Evolutionary conservation across 2,888 invertebrate genomes (phyloP), one percentile per base, ranked within the genome.

Genomic region (Gisinianus flammeolus): DNA sequence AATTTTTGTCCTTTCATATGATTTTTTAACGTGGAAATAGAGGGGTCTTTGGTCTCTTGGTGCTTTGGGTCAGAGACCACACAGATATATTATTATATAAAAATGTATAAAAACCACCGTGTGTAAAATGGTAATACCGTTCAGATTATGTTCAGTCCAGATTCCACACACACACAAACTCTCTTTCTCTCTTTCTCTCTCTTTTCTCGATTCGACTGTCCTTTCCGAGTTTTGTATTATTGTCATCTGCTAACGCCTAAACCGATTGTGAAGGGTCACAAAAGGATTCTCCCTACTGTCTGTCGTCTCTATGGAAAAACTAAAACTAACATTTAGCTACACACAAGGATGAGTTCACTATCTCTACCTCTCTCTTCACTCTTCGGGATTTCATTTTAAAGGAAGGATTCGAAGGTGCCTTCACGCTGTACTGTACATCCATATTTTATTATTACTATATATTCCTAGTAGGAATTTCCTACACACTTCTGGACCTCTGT

Each of bases 171-270:
- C 30, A 67, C 30, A 52, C 33, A 74, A 78, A 74, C 44, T 52
- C 64, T 35, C 69, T 76, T 31, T 77, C 70, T 58, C 30, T 24
- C 6, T 44, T 44, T 10, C 54, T n/a, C 16, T 54, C 16, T 16
- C 62, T 26, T 28, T 26, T 28, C 26, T 62, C 3, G 44, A 44
- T n/a, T 70, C 67, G 22, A 54, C 28, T 62, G 12, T 62, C 12
- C 26, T 28, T 62, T 28, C 26, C 28, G 24, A 26, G 26, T 16
- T 58, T 71, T 35, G 28, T 54, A 80, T 80, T 81, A 76, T 81
- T 78, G 78, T 81, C 79, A 79, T 81, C 81, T 81, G 79, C 81
- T 81, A 79, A 78, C 75, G 78, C 78, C 77, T 79, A 66, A 78
- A 62, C 76, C 78, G 72, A 78, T 79, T 80, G 74, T 78, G 31